A percentile compares a stretch with the other conserved stretches of the same genome.
These are phyloP conservation scores for Sinocyclocheilus anshuiensis DNA, from an alignment of 2,113 vertebrate species.

Conservation along the genomic window DNA sequence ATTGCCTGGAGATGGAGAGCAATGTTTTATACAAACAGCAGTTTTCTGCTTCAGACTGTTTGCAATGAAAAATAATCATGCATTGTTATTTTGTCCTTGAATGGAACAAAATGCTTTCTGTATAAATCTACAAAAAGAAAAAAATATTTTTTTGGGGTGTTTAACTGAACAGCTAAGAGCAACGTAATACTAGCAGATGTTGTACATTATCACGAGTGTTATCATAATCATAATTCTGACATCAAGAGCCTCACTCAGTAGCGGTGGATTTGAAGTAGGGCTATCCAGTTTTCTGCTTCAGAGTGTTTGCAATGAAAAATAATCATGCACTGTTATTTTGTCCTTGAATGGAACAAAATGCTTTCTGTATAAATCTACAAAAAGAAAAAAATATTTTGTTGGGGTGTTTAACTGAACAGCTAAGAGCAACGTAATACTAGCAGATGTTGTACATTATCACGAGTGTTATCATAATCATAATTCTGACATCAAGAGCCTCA, in stretches of 20 bases:
- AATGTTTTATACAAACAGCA: slow-evolving; percentile 14
- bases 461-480: neutral
- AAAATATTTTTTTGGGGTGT: neutral
- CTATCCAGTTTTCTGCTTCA: neutral
- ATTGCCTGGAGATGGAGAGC: slow-evolving; percentile 30
- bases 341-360: slow-evolving; percentile 32
- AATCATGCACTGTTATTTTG: slow-evolving; percentile 39
- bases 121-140: slow-evolving; percentile 36
- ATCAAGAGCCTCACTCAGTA: neutral
- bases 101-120: slow-evolving; percentile 30
- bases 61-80: slow-evolving; percentile 13
- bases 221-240: neutral
- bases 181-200: too few relatives aligned
- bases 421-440: neutral
- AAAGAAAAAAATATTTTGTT: neutral
- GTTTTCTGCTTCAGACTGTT: slow-evolving; percentile 12
- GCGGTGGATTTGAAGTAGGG: neutral
- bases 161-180: slow-evolving; percentile 7
- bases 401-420: slow-evolving; percentile 2
- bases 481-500: neutral
- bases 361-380: slow-evolving; percentile 42
- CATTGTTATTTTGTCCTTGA: slow-evolving; percentile 43
- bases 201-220: neutral
- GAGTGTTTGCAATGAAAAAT: slow-evolving; percentile 17
- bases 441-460: neutral